Conservation (phyloP, 1,140 invertebrate genomes). For the Drosophila lacertosa region DNA sequence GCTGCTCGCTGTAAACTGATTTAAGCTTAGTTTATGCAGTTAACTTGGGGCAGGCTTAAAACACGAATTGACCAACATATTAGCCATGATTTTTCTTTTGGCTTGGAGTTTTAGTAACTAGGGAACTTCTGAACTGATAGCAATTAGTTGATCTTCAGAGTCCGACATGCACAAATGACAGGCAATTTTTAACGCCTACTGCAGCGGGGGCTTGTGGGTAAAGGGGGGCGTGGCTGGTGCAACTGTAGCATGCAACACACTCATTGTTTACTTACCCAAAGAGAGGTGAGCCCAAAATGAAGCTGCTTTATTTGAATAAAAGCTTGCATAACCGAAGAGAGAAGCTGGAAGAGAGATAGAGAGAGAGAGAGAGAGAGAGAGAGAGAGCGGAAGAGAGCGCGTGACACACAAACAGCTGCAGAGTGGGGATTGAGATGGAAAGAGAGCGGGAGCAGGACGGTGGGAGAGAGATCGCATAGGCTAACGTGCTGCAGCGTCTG, state of each 20-base stretch:
- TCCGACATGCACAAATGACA: constrained; percentile 43
- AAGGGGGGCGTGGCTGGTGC: neutral
- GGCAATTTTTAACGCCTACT: constrained; percentile 65
- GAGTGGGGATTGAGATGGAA: neutral
- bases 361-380: neutral
- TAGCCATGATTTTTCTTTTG: neutral
- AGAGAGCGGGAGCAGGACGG: constrained; percentile 7
- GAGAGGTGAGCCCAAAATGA: constrained; percentile 21
- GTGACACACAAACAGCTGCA: constrained; percentile 1
- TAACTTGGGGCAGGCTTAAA: too few species aligned
- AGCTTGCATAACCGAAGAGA: constrained; percentile 36
- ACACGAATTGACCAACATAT: neutral
- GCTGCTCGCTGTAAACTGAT: neutral
- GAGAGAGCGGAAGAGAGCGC: neutral
- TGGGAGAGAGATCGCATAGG: neutral
- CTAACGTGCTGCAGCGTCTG: neutral
- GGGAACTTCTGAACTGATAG: neutral
- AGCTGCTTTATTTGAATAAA: too few species aligned
- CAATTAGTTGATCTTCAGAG: constrained; percentile 34
- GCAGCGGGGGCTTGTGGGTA: neutral
- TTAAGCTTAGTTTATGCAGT: constrained; percentile 15
- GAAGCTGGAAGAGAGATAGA: too few species aligned
- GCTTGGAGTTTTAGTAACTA: too few species aligned
- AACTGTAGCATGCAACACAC: constrained; percentile 36
- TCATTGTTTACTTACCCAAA: constrained; percentile 61